These are phyloP conservation scores for Sialis fuliginosa DNA, from an alignment of 2,888 invertebrate genomes.

Conservation along the genomic window DNA sequence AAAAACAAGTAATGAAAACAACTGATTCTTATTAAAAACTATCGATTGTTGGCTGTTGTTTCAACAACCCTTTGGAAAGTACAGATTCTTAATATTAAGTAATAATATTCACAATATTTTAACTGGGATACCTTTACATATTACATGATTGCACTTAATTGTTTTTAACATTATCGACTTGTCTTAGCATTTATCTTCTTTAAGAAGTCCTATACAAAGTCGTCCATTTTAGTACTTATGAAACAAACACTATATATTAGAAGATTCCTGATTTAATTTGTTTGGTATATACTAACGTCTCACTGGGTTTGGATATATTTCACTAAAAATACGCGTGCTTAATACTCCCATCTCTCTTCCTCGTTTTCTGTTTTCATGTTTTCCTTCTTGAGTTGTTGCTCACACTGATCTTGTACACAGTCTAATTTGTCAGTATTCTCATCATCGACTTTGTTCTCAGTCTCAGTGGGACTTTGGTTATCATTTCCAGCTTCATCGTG, in stretches of 20 bases:
- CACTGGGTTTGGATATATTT: conserved; percentile 8
- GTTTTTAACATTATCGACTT: conserved; percentile 2
- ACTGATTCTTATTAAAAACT: conserved; percentile 7
- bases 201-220: conserved; percentile 6
- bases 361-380: conserved; percentile 38
- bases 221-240: conserved; percentile 8
- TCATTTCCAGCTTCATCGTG: conserved; percentile 8
- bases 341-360: conserved; percentile 46
- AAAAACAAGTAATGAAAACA: conserved; percentile 7
- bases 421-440: conserved; percentile 17
- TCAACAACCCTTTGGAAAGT: conserved; percentile 9
- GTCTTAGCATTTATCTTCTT: conserved; percentile 6
- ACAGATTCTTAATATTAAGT: conserved; percentile 14
- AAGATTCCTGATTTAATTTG: neutral
- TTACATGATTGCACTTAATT: conserved; percentile 21
- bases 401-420: conserved; percentile 11
- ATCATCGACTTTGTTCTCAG: conserved; percentile 13
- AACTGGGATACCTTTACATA: conserved; percentile 18
- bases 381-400: conserved; percentile 25
- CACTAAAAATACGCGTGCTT: conserved; percentile 11
- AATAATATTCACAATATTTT: conserved; percentile 19
- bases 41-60: conserved; percentile 7
- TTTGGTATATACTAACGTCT: neutral
- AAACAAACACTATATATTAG: conserved; percentile 3
- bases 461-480: conserved; percentile 7